These are phyloP conservation scores for Austrolebias charrua DNA, from an alignment of 2,797 vertebrate species.

Conservation along the genomic window DNA sequence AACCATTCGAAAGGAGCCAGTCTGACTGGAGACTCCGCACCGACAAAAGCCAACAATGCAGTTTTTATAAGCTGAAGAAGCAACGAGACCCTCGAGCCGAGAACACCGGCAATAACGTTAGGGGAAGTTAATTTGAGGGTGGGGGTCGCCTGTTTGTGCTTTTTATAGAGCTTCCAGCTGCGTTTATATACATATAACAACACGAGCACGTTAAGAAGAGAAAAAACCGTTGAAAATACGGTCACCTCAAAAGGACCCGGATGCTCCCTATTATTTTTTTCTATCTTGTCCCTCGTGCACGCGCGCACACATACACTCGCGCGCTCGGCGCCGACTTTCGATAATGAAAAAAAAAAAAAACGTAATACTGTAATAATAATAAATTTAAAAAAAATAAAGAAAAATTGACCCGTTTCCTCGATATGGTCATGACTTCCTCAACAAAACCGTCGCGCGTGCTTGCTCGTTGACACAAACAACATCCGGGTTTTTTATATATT, in stretches of 20 bases:
- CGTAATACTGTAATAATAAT: no score
- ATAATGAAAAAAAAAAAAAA: no score
- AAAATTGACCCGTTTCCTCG: slow-evolving; percentile 56
- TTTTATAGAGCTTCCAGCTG: slow-evolving; percentile 17
- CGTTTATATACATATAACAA: slow-evolving; percentile 30
- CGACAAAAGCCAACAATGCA: slow-evolving; percentile 31
- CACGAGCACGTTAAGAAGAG: neutral
- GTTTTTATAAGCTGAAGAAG: slow-evolving; percentile 28
- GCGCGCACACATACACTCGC: slow-evolving; percentile 24
- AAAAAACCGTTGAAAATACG: neutral
- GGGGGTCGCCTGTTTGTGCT: slow-evolving; percentile 34
- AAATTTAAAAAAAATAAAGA: slow-evolving; percentile 18
- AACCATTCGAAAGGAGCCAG: slow-evolving; percentile 42
- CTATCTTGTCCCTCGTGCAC: slow-evolving; percentile 28
- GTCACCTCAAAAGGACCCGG: slow-evolving; percentile 21
- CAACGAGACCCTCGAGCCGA: slow-evolving; percentile 21
- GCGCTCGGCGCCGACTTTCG: slow-evolving; percentile 45
- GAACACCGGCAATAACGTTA: slow-evolving; percentile 52
- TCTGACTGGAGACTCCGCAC: slow-evolving; percentile 46
- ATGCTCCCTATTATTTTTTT: slow-evolving; percentile 18
- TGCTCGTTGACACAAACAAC: slow-evolving; percentile 51
- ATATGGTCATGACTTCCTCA: slow-evolving; percentile 71
- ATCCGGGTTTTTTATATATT: slow-evolving; percentile 28
- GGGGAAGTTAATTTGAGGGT: slow-evolving; percentile 41
- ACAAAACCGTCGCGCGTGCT: slow-evolving; percentile 50